phyloP scores from a whole-genome alignment of 2,888 invertebrate genomes.

The Xanthostigma xanthostigma region DNA sequence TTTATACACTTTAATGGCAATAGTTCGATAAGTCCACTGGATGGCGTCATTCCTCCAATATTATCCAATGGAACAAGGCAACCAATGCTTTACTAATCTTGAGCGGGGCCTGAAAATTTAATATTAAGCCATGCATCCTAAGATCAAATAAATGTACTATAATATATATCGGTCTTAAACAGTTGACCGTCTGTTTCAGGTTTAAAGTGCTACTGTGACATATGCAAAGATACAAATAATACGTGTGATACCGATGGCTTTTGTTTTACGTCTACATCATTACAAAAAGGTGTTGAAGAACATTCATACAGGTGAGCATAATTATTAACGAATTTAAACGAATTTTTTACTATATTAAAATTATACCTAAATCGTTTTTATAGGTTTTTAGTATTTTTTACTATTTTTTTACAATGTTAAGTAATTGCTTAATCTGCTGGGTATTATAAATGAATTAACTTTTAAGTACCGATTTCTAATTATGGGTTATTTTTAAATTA shows the following conservation, averaged over 20 bases:
- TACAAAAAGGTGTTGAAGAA: constrained; percentile 42
- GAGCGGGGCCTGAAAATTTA: no score
- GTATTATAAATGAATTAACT: no score
- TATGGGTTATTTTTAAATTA: no score
- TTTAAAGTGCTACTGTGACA: constrained; percentile 73
- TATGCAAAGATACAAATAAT: constrained; percentile 54
- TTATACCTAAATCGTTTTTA: not conserved
- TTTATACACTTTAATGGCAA: no score
- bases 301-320: constrained; percentile 62
- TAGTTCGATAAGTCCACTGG: no score
- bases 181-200: constrained; percentile 32
- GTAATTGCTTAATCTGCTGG: not conserved
- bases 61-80: no score
- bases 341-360: not conserved
- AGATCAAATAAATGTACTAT: no score
- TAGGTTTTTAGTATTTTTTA: constrained; percentile 1
- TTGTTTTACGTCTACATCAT: constrained; percentile 67
- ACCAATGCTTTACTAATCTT: no score
- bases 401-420: constrained; percentile 1
- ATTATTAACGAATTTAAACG: not conserved
- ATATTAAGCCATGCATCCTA: no score
- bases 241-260: constrained; percentile 82
- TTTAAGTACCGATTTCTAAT: no score
- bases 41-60: no score
- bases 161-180: no score